Conservation (phyloP, 2,113 vertebrate species). For the Columba livia region DNA sequence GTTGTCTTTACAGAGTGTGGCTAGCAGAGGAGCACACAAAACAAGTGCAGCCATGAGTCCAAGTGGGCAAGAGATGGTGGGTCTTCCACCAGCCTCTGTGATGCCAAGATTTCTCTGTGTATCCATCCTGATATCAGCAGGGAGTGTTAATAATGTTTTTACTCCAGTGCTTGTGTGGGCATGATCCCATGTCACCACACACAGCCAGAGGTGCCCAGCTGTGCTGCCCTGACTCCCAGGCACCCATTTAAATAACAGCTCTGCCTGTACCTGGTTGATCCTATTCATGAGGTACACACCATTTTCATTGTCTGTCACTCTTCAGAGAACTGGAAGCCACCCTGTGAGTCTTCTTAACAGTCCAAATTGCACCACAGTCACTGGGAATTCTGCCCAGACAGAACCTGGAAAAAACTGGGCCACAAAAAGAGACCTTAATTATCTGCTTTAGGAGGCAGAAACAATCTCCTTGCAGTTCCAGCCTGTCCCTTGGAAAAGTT, state of each 20-base stretch:
- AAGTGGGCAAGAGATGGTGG: neutral
- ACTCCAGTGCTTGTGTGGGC: neutral
- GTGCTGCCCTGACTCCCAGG: neutral
- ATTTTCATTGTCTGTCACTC: neutral
- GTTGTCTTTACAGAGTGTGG: neutral
- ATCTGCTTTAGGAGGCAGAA: neutral
- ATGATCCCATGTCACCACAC: neutral
- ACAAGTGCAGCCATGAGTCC: accelerated
- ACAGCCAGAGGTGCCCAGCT: neutral
- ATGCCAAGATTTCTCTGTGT: neutral
- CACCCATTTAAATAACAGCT: neutral
- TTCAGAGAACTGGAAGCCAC: neutral
- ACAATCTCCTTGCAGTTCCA: neutral
- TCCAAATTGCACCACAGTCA: neutral
- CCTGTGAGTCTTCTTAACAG: neutral
- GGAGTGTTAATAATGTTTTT: neutral
- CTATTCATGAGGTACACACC: neutral
- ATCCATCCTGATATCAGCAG: neutral
- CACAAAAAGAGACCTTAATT: neutral
- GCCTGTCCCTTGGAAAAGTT: neutral
- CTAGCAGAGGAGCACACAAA: neutral
- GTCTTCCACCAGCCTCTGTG: neutral
- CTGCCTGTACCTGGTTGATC: neutral
- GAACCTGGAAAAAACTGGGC: neutral
- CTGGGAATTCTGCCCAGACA: neutral